Percentiles rank a stretch among this genome's conserved stretches.
Conservation (phyloP, 53 echinoderm and acorn worm species). For the Zoroaster sp. region DNA sequence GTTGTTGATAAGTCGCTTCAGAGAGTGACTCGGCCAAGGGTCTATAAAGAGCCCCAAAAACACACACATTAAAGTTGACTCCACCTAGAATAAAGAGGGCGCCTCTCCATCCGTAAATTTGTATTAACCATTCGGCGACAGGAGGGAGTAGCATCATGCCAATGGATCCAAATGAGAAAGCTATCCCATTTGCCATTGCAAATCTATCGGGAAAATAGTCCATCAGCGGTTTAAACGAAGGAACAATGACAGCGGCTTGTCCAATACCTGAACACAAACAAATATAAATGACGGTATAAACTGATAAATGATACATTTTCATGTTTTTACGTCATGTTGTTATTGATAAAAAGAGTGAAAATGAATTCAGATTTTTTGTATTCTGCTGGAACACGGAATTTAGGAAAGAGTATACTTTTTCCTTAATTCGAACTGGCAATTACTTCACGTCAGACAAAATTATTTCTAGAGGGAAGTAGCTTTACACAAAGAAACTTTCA, state of each 20-base stretch:
- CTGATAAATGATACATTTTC: too few species aligned
- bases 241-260: not conserved
- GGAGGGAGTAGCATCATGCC: slow-evolving; percentile 35
- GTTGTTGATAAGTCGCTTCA: not conserved
- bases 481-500: too few species aligned
- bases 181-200: slow-evolving; percentile 2
- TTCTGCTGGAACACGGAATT: not conserved
- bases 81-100: slow-evolving; percentile 21
- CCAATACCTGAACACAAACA: not conserved
- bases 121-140: slow-evolving; percentile 9
- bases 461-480: too few species aligned
- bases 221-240: slow-evolving; percentile 20
- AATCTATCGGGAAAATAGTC: slow-evolving; percentile 35
- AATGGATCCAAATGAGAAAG: not conserved
- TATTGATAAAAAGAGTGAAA: not conserved
- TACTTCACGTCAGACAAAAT: too few species aligned
- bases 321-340: not conserved
- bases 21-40: not conserved
- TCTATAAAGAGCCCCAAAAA: not conserved
- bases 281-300: not conserved
- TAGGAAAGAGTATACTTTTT: too few species aligned
- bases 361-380: too few species aligned
- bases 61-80: slow-evolving; percentile 4
- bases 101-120: slow-evolving; percentile 10
- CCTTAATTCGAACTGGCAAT: too few species aligned